A percentile compares a stretch with the other conserved stretches of the same genome.
Conservation (phyloP, 2,797 vertebrate species). For the Agapornis canus region DNA sequence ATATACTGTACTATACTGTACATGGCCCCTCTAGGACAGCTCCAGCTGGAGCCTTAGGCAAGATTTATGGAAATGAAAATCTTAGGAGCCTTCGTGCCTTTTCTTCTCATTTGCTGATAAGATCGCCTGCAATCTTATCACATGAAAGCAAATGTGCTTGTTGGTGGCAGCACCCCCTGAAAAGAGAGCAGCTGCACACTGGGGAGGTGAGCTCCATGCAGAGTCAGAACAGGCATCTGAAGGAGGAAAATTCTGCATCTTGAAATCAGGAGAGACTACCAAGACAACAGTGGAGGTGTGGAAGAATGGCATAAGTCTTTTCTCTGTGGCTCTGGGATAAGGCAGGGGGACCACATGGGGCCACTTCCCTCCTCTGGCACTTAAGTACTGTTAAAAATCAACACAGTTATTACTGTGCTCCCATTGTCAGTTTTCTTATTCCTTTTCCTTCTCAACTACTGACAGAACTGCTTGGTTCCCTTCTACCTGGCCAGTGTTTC, state of each 20-base stretch:
- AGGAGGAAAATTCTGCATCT: background rate
- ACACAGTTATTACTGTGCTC: background rate
- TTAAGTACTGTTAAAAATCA: background rate
- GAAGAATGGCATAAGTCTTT: background rate
- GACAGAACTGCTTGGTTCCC: background rate
- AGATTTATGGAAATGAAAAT: conserved; percentile 64
- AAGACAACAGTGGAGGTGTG: background rate
- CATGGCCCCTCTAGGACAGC: conserved; percentile 31
- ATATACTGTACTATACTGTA: conserved; percentile 61
- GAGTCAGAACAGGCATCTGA: background rate
- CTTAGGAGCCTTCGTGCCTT: background rate
- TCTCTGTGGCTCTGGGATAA: background rate
- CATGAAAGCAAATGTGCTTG: background rate
- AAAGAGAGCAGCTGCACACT: background rate
- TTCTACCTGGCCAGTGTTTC: background rate
- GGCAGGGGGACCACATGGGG: background rate
- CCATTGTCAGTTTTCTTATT: background rate
- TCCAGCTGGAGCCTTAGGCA: conserved; percentile 61
- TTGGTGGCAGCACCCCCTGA: background rate
- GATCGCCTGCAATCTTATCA: background rate
- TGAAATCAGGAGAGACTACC: background rate
- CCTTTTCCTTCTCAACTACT: background rate
- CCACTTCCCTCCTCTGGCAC: background rate
- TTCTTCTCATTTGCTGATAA: conserved; percentile 3
- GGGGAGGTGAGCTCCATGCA: background rate